phyloP scores from a whole-genome alignment of 2,113 vertebrate species.

The Origma solitaria region DNA sequence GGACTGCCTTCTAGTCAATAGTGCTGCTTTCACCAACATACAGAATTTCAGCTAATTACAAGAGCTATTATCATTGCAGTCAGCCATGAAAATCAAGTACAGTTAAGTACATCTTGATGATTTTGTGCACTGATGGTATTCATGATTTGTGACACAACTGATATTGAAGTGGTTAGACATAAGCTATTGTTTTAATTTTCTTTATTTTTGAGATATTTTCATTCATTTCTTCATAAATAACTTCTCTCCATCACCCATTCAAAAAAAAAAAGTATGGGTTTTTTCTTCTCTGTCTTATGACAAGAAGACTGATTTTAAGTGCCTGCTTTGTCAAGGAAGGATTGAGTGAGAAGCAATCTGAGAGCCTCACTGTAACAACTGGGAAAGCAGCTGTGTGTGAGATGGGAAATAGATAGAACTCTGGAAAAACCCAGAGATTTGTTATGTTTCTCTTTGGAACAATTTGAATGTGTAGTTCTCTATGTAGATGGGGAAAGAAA shows the following conservation, averaged over 20 bases:
- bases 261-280: accelerated
- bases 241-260: background rate
- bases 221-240: background rate
- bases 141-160: background rate
- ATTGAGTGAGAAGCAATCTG: background rate
- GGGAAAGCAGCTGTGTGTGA: background rate
- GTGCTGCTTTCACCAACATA: background rate
- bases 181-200: background rate
- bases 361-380: background rate
- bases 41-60: background rate
- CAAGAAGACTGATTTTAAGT: background rate
- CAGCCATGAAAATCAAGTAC: background rate
- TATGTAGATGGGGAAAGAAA: accelerated
- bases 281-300: background rate
- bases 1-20: background rate
- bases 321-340: background rate
- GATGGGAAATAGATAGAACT: background rate
- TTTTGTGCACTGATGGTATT: background rate
- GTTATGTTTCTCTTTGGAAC: background rate
- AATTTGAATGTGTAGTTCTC: background rate
- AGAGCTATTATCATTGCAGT: background rate
- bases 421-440: background rate
- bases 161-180: background rate
- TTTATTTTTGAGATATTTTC: background rate
- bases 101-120: background rate